Evolutionary conservation across 2,888 invertebrate species (phyloP).

Genomic region (Troides helena): DNA sequence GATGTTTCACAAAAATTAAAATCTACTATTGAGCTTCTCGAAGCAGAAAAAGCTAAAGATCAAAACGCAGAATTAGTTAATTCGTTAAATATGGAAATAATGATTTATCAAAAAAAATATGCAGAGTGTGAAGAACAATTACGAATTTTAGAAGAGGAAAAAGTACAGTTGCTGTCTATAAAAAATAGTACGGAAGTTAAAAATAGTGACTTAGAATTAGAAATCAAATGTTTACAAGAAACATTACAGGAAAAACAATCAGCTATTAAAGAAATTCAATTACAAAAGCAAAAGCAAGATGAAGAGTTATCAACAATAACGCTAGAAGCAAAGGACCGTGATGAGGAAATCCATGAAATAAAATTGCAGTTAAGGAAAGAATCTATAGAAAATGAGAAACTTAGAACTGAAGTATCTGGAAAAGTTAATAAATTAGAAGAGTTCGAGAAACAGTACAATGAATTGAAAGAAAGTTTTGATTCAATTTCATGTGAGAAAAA

Average conservation of each 20-base stretch:
- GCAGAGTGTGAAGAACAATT: constrained; percentile 65
- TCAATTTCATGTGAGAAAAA: constrained; percentile 61
- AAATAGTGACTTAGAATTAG: constrained; percentile 53
- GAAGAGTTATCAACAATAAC: constrained; percentile 69
- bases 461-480: constrained; percentile 62
- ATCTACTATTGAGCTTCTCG: constrained; percentile 71
- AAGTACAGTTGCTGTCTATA: constrained; percentile 55
- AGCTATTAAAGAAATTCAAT: constrained; percentile 69
- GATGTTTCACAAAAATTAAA: constrained; percentile 72
- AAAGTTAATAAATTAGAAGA: constrained; percentile 70
- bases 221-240: constrained; percentile 67
- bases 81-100: constrained; percentile 78
- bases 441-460: constrained; percentile 72
- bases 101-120: constrained; percentile 64
- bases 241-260: constrained; percentile 65
- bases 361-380: constrained; percentile 79
- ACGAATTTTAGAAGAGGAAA: constrained; percentile 69
- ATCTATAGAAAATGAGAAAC: constrained; percentile 82
- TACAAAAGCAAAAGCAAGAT: constrained; percentile 70
- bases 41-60: constrained; percentile 73
- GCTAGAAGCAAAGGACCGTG: constrained; percentile 74
- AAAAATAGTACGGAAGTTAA: constrained; percentile 59
- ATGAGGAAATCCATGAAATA: constrained; percentile 78
- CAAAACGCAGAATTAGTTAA: constrained; percentile 75
- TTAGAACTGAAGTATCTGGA: constrained; percentile 80